Base-by-base conservation (phyloP, 1,140 invertebrate species). In the Tetragonula clypearis region DNA sequence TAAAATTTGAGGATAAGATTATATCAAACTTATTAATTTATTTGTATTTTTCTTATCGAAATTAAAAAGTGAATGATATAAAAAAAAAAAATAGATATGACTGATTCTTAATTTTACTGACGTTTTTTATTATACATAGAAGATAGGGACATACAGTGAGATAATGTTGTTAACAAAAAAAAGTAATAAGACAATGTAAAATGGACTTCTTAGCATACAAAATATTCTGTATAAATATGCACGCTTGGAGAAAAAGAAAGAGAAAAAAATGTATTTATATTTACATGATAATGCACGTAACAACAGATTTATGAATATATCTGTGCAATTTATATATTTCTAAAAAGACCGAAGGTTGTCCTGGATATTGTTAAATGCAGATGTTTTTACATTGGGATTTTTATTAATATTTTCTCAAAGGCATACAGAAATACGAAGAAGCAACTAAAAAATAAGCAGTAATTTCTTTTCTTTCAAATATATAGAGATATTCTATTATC, bases 281-380 rank as follows among this genome's bases (percentile, higher is more conserved):
- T 93, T 93, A 93, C 90, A 93, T 87, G 88, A 91, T 93, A 92
- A 92, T 93, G 82, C 93, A 93, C 89, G 92, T 87, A 87, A 86
- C 84, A 91, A 87, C 86, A 86, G 41, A 91, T 89, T 89, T 84
- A 89, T 75, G 89, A 82, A 85, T 72, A 68, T 87, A 82, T 84
- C 66, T 75, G 74, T 62, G n/a, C 17, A 60, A 66, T 79, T 72
- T 49, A 79, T 53, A 77, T 72, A 77, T 65, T 73, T 71, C 60
- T 87, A 82, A 69, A 69, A 90, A 79, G 21, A n/a, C 60, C 56
- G 58, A 55, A 58, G 35, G 82, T 69, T 80, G 58, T 85, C 68
- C 66, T 89, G 85, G 85, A 68, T 82, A 82, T 80, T 73, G 56
- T 35, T 56, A 79, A 85, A 79, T 53, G 73, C 66, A 41, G 55